Base-by-base conservation (phyloP, 2,113 vertebrate genomes). In the Malurus cyaneus region DNA sequence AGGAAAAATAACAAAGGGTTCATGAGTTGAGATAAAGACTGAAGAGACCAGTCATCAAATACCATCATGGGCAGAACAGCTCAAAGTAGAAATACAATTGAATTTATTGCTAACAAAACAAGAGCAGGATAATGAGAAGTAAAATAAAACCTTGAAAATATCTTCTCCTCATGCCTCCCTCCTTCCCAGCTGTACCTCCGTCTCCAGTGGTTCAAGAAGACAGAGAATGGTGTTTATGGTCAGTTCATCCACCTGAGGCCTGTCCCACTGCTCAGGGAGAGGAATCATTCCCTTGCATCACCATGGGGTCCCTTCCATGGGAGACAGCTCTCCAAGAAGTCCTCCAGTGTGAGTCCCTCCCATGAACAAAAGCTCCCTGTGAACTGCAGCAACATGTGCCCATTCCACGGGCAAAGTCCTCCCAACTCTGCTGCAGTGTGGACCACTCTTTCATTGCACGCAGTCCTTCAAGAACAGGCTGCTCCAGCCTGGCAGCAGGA, bases 361-460 rank as follows among this genome's bases (percentile, higher is more conserved):
- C 70, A 73, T 0, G 1, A 39, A 12, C 6, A 54, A 5, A 49
- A 64, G 28, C 18, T 1, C n/a, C 6, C 15, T 56, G 14, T 5
- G 6, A 84, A 29, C 50, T 49, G 59, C 28, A 64, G 60, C 59
- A 73, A 1, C 1, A 2, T 32, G 59, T 39, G 11, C 18, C 49
- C 59, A 5, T 53, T 49, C 41, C n/a, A 32, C 1, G 3, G 59
- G 14, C n/a, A 54, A 3, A 46, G 39, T 21, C 11, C 11, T 39
- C 14, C 41, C n/a, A 6, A 19, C 2, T 13, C 29, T 57, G 34
- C 52, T 42, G 42, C 61, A 29, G 42, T 7, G n/a, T 50, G 41
- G 57, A n/a, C 5, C 41, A 12, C 32, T 21, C 21, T 26, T 49
- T 52, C 44, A 20, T 1, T 13, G 44, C 8, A 6, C 25, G 19